Evolutionary conservation across 2,797 vertebrate species (phyloP), one percentile per base, ranked within the genome.

Genomic region (Australoheros facetus): DNA sequence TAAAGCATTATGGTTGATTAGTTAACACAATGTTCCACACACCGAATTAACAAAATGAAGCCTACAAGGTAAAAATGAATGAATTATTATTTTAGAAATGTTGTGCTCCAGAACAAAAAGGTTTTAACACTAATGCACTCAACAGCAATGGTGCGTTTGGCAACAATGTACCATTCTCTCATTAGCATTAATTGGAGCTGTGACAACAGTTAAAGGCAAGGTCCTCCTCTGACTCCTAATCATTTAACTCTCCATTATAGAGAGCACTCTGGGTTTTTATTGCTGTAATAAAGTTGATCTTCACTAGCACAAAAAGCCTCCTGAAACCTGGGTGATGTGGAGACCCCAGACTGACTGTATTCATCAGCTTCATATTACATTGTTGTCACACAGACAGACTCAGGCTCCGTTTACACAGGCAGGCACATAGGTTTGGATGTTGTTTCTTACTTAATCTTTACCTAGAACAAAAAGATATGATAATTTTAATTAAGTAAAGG

Each of bases 171-270:
- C 89, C 91, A 91, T 88, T 89, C 89, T 86, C 92, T 93, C 90
- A 94, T 96, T 95, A 94, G 91, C 57, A 92, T 89, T 96, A 93
- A 95, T 93, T 95, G 92, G 81, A 91, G 87, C 80, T 87, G 91
- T 91, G 92, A 89, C 86, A 91, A 87, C 71, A 80, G 92, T 94
- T 94, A 94, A 94, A 94, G 94, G 89, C 89, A 88, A 91, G 93
- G 93, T 91, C 89, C 88, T 92, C 80, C 73, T 90, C 83, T 93
- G 92, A 94, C 87, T 95, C 93, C 89, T 83, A 92, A 91, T 96
- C 94, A 90, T 95, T 97, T 95, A 95, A 94, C 95, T 96, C 93
- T 94, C 92, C 88, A 95, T 96, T 95, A 94, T 91, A 95, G 93
- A 94, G 93, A 94, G 87, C 92, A 94, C 93, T 96, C 83, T 87